Base-by-base conservation (phyloP, 2,888 invertebrate genomes). In the Pseudanteris insignis region DNA sequence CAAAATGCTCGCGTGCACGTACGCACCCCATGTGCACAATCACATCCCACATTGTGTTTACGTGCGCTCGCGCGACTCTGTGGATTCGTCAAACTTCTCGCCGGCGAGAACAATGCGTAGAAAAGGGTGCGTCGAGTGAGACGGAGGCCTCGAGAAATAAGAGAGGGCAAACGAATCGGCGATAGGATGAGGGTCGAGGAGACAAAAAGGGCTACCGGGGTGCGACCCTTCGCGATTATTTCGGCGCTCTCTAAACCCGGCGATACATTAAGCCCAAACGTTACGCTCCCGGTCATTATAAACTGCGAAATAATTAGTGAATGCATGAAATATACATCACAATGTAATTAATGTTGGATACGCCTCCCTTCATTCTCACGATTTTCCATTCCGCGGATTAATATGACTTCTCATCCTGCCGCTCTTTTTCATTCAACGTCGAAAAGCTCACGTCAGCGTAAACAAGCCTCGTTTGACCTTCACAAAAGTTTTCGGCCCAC, bases 161-260 rank as follows among this genome's bases (percentile, higher is more conserved):
- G 48, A 51, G 51, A 51, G 51, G 46, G 41, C 41, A 41, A 59
- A 34, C 46, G 47, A 41, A 51, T 55, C 43, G 41, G 40, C 50
- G 50, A 50, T 33, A 40, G 61, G 43, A 59, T 38, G 54, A 43
- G 54, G 61, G 54, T 61, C 54, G 51, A 62, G 41, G 64, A 53
- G 55, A 64, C 61, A 64, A 62, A 64, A 64, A 62, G 61, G 54
- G 58, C 58, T 55, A 58, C 43, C 64, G 55, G 51, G 47, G 64
- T 55, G 64, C 64, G 54, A 64, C 64, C 64, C 64, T 55, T 59
- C 51, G 53, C 58, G 58, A 59, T 64, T 54, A 55, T 59, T 62
- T 58, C 37, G 62, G 62, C 30, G 54, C 64, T 53, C 59, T 62
- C 46, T 41, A 50, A 57, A 36, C 44, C 37, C 28, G 40, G 47